Base-by-base conservation (phyloP, 2,113 vertebrate genomes). In the Ageneiosus marmoratus region DNA sequence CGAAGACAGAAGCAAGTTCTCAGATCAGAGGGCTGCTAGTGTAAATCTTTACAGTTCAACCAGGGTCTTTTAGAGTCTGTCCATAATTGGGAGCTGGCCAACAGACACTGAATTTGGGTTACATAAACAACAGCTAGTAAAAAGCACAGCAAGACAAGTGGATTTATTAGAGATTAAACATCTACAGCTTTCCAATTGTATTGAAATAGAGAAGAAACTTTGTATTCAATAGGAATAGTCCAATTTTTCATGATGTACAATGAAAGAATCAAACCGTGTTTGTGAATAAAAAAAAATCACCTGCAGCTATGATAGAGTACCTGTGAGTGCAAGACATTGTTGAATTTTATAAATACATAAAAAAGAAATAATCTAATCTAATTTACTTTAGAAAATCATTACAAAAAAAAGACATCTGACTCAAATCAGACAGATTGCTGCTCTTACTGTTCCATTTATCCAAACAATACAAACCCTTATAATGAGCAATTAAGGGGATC, bases 1-100 rank as follows among this genome's bases (percentile, higher is more conserved):
- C 84, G 88, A 88, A 91, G 91, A 94, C 92, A 91, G 89, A 91
- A 91, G 91, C 88, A 90, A 91, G 91, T 92, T 94, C 91, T 91
- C 89, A 91, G 92, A 94, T 94, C 93, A 94, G 89, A 93, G 90
- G 83, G 84, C 91, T 88, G 91, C 85, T 73, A 77, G 88, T 91
- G 93, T 93, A 94, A 94, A 94, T 93, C 94, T 94, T 93, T 93
- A 93, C 91, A 90, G 92, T 93, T 94, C 93, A 94, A 91, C 90
- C 91, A 69, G 85, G 89, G 90, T 91, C 92, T 93, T 93, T 93
- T 92, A 93, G 92, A 92, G 91, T 87, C 88, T 75, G 90, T 91
- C 92, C 91, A 91, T 92, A 94, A 94, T 93, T 93, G 92, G 92
- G 90, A 81, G 79, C 73, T 88, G 80, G 93, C 93, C 93, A 94